phyloP scores from a whole-genome alignment of 2,797 vertebrate genomes.

The Neostethus bicornis region DNA sequence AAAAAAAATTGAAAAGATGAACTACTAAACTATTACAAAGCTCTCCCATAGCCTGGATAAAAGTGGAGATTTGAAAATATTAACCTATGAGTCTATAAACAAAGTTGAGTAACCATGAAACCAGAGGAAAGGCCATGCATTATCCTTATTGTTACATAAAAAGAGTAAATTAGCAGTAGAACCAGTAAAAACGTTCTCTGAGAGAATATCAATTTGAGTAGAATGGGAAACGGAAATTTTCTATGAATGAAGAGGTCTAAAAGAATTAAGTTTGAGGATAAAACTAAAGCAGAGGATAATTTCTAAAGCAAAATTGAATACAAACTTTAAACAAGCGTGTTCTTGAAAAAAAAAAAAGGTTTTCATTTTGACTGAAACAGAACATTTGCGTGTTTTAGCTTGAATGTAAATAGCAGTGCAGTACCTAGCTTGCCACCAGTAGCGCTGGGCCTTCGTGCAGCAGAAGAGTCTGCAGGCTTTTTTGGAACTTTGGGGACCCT shows the following conservation, averaged over 20 bases:
- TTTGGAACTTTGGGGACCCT: constrained; percentile 94
- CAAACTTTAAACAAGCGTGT: not conserved
- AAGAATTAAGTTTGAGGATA: not conserved
- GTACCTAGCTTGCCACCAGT: constrained; percentile 89
- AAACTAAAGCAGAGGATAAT: no score
- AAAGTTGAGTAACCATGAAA: not conserved
- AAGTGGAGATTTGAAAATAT: constrained; percentile 12
- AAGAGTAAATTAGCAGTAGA: not conserved
- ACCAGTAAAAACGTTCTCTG: not conserved
- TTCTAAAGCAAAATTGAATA: not conserved
- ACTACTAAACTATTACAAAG: not conserved
- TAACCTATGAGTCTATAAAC: constrained; percentile 4
- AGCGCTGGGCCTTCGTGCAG: constrained; percentile 88
- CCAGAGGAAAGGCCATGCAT: not conserved
- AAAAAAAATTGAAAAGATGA: not conserved
- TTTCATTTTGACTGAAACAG: no score
- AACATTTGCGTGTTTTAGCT: not conserved
- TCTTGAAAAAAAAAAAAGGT: not conserved
- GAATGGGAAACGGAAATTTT: not conserved
- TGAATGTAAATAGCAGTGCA: constrained; percentile 5
- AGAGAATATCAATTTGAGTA: not conserved
- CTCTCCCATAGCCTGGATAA: constrained; percentile 3
- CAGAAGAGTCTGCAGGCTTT: constrained; percentile 87
- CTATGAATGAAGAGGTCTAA: not conserved
- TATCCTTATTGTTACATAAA: not conserved